Evolutionary conservation across 2,888 invertebrate genomes (phyloP), one percentile per base, ranked within the genome.

Genomic region (Drosophila formosana): DNA sequence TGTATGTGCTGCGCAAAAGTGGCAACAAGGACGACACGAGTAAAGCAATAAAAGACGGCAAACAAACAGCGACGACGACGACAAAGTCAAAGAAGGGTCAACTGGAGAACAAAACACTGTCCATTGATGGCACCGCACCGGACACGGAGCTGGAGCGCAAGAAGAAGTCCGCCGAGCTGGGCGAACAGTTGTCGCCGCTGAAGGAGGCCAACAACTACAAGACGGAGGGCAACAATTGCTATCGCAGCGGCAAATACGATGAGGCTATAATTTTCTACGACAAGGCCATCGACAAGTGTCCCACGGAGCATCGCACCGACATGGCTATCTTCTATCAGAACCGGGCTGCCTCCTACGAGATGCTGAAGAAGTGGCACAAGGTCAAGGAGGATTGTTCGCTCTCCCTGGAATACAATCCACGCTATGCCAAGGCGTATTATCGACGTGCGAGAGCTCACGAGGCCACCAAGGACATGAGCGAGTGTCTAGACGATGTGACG

Each of bases 261-360:
- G 98, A 98, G 91, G 99, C 99, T 11, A 97, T 98, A 67, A 92
- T 94, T 34, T 95, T 95, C 82, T 99, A 99, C 91, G 96, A 97
- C 82, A 96, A 96, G 93, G 99, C 99, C 1, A 99, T 99, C 58
- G 97, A 98, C 82, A 94, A 96, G 34, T 98, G 98, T 88, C 96
- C 97, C 0, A 93, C 94, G 72, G 94, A 96, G 62, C 95, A 96
- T 81, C 93, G 93, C 28, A 94, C 94, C 0, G 97, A 97, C 80
- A 93, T 98, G 61, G 96, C 98, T 0, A 98, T 97, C 13, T 98
- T 97, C 92, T 98, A 98, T 92, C 99, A 99, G 92, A 99, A 99
- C 91, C 95, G 98, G 84, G 99, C 98, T 9, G 99, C 98, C 13
- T 97, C 98, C 46, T 97, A 97, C 92, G 98, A 98, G 92, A 97